Evolutionary conservation across 1,140 invertebrate species (phyloP).

Genomic region (Drosophila virilis): DNA sequence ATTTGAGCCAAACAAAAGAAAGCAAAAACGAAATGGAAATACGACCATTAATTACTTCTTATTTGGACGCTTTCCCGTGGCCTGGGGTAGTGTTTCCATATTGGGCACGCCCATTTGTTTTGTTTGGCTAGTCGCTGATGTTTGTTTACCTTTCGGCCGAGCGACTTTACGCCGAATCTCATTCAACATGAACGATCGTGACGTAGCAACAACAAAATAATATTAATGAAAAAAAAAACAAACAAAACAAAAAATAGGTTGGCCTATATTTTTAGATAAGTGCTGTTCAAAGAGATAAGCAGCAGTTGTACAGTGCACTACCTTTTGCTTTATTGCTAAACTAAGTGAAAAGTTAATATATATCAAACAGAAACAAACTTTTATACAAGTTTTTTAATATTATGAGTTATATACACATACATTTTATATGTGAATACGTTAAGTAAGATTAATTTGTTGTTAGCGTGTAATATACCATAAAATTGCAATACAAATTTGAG

Average conservation of each 20-base stretch:
- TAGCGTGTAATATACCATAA: too few species aligned
- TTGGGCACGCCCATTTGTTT: constrained; percentile 75
- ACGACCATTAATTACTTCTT: constrained; percentile 60
- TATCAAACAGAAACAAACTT: background rate
- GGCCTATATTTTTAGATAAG: constrained; percentile 52
- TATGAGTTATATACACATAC: too few species aligned
- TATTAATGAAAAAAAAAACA: background rate
- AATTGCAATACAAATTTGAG: too few species aligned
- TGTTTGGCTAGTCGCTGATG: constrained; percentile 70
- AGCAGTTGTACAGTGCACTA: background rate
- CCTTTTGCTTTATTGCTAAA: background rate
- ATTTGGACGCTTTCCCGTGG: constrained; percentile 39
- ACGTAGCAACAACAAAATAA: constrained; percentile 16
- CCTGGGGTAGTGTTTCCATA: constrained; percentile 40
- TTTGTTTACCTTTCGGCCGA: constrained; percentile 69
- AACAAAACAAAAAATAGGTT: constrained; percentile 12
- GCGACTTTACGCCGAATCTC: constrained; percentile 37
- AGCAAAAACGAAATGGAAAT: constrained; percentile 75
- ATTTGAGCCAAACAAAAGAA: constrained; percentile 61
- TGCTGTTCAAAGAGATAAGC: constrained; percentile 17
- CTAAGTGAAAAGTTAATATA: background rate
- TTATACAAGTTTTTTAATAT: background rate
- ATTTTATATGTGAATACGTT: too few species aligned
- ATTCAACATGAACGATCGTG: constrained; percentile 35
- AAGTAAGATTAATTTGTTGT: too few species aligned